Conservation (phyloP, 2,797 vertebrate genomes). For the Sebastes wilsoni region DNA sequence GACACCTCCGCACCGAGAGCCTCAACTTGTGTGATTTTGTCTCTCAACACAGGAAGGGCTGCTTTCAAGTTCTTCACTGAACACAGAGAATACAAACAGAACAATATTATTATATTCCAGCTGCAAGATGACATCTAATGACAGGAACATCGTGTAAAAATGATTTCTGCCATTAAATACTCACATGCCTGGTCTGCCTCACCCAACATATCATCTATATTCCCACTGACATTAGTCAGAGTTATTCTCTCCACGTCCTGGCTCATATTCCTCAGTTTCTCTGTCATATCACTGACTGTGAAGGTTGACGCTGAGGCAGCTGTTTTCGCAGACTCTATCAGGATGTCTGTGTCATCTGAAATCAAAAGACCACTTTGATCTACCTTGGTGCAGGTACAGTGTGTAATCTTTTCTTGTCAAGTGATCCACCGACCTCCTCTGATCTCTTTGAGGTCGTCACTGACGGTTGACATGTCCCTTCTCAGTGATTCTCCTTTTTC, state of each 20-base stretch:
- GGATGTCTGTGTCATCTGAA: conserved; percentile 76
- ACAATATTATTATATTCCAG: not conserved
- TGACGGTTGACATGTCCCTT: conserved; percentile 60
- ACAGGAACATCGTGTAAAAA: not conserved
- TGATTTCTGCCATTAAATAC: conserved; percentile 5
- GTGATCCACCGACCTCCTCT: conserved; percentile 78
- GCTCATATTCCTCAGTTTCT: conserved; percentile 81
- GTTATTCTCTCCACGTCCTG: conserved; percentile 79
- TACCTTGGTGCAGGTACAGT: not conserved
- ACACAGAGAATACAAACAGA: not conserved
- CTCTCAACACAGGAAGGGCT: conserved; percentile 79
- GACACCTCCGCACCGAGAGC: conserved; percentile 76
- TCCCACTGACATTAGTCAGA: conserved; percentile 23
- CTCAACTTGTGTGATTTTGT: conserved; percentile 73
- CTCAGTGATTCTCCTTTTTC: conserved; percentile 74
- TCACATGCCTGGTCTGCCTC: conserved; percentile 83
- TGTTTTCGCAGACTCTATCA: conserved; percentile 77
- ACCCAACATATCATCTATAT: conserved; percentile 73
- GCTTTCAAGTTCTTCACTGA: conserved; percentile 59
- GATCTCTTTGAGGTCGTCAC: conserved; percentile 75
- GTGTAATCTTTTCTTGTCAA: not conserved
- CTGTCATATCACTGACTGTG: conserved; percentile 67
- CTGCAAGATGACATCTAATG: not conserved
- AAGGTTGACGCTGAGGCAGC: conserved; percentile 70
- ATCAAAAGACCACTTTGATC: not conserved